Evolutionary conservation across 2,797 vertebrate genomes (phyloP), one percentile per base, ranked within the genome.

Genomic region (Discoglossus pictus): DNA sequence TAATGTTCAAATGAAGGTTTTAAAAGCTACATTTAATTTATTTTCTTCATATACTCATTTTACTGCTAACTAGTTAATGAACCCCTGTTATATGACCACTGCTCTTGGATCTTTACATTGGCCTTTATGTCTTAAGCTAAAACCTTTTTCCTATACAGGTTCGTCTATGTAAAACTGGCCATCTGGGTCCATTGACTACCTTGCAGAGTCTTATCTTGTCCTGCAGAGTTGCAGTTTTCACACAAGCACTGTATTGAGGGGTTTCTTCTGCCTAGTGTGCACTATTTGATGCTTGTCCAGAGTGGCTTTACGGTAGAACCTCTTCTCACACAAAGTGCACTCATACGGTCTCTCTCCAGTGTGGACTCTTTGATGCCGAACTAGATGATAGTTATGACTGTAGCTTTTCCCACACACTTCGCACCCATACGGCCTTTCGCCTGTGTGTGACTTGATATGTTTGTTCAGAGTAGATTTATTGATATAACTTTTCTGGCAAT

Each of bases 321-420:
- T 48, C 50, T 50, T 61, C 4, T 20, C 18, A 6, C 59, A 61
- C 17, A 61, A 31, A 11, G 15, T 16, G n/a, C 59, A 61, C 34
- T 61, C 17, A 24, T 48, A 61, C 7, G 59, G 59, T 61, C 59
- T 61, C 44, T 48, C 59, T 7, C 59, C 59, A 2, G 59, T 61
- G 44, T 61, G 59, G 9, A 25, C 44, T 12, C 43, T 42, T 44
- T 38, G 47, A 20, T 61, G 59, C 17, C 59, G 25, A 25, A 61
- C 12, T 0, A 61, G 44, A 17, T 38, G 43, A 12, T 47, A 61
- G 44, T 61, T 48, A 25, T 61, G 59, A 20, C 59, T 61, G n/a
- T 48, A 61, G 12, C 43, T 23, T 23, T 48, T 61, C 16, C 23
- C 43, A 24, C 59, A 61, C 4, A 48, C 31, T 13, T 48, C 43